Base-by-base conservation (phyloP, 2,888 invertebrate genomes). In the Mythimna albipuncta region DNA sequence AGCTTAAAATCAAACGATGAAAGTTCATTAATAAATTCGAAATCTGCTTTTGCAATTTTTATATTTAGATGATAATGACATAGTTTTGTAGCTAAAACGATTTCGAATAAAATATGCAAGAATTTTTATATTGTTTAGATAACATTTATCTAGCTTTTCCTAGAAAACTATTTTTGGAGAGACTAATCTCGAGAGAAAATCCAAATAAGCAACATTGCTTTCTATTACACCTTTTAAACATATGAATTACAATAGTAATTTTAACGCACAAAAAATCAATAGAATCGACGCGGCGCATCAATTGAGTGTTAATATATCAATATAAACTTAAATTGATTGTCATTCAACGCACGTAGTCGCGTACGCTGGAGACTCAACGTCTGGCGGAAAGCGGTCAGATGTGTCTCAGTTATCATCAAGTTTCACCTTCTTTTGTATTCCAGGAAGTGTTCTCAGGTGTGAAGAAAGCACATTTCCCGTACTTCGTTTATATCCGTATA, bases 371-470 rank as follows among this genome's bases (percentile, higher is more conserved):
- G 86, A 66, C 79, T 79, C 72, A 77, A 79, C 76, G 89, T 88
- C 85, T 84, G 77, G 82, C 86, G 84, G 83, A 92, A 90, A 91
- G 90, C 88, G 92, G 91, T 93, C 93, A 92, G 79, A 87, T 81
- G 78, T 70, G 69, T 82, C 82, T 80, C 67, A 72, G 67, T 79
- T 75, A 81, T 82, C 88, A 84, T 84, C 83, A 85, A 90, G 91
- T 94, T 94, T 94, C 94, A 92, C 94, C 91, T 90, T 89, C 89
- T 93, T 94, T 93, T 88, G 92, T 94, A 94, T 94, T 93, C 94
- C 89, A 89, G 85, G 85, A 86, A 87, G 85, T 80, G 57, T 83
- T 85, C 72, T 73, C 69, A 86, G 69, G 83, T 82, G 82, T 83
- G 82, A 88, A 87, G 92, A 91, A 92, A 92, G 91, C 87, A 84